Percentiles rank a stretch among this genome's conserved stretches.
phyloP scores from a whole-genome alignment of 2,888 invertebrate species.

The Amiota mariae region DNA sequence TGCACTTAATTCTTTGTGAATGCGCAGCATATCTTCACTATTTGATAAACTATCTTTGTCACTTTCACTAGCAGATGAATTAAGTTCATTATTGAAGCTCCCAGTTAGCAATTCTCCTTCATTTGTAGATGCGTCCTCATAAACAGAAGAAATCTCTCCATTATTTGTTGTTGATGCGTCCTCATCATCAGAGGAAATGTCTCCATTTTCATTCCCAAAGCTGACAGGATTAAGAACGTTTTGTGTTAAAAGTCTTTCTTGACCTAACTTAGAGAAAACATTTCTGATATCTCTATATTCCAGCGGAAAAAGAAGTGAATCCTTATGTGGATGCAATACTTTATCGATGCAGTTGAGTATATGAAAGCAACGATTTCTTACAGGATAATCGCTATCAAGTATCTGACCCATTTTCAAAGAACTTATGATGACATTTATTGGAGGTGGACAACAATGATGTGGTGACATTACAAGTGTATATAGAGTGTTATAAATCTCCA shows the following conservation, averaged over 20 bases:
- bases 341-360: neutral
- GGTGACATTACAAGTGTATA: constrained; percentile 1
- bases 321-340: neutral
- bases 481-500: constrained; percentile 3
- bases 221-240: neutral
- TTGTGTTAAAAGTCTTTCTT: neutral
- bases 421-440: neutral
- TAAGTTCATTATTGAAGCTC: neutral
- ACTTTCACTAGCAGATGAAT: neutral
- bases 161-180: too few relatives aligned
- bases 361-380: neutral
- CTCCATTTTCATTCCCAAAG: neutral
- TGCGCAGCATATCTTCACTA: neutral
- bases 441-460: neutral
- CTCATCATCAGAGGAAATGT: neutral
- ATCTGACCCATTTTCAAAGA: neutral
- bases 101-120: neutral
- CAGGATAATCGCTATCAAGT: neutral
- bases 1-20: neutral
- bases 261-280: neutral
- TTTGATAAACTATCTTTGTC: neutral
- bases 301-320: neutral
- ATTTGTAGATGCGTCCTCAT: neutral
- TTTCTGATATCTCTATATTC: constrained; percentile 1
- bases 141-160: too few relatives aligned